Conservation (phyloP, 2,888 invertebrate genomes). For the Lamellibrachia columna region DNA sequence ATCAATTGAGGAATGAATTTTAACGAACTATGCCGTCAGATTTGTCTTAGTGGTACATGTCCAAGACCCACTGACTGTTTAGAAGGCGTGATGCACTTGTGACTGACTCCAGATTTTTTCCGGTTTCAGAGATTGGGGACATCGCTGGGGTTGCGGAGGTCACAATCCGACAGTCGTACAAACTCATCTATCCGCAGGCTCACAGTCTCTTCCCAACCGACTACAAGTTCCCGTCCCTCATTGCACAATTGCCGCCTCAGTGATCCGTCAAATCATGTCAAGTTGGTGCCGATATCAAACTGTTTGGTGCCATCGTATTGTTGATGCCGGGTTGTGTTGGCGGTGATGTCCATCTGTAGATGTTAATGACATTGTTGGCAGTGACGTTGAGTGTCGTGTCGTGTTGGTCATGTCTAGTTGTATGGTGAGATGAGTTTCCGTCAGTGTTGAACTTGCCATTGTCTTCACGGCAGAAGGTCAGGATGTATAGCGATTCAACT, state of each 20-base stretch:
- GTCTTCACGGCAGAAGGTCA: neutral
- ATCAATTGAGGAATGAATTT: too few species aligned
- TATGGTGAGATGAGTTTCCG: neutral
- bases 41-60: neutral
- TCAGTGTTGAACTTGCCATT: neutral
- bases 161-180: constrained; percentile 96
- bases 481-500: neutral
- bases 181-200: constrained; percentile 95
- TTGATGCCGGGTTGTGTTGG: neutral
- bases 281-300: neutral
- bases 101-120: neutral
- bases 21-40: too few species aligned
- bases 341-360: neutral
- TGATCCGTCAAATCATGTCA: constrained; percentile 20
- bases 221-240: constrained; percentile 93
- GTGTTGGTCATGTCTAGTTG: neutral
- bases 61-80: constrained; percentile 19
- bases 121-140: constrained; percentile 86
- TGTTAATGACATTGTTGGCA: neutral
- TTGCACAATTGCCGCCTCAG: constrained; percentile 83
- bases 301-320: neutral
- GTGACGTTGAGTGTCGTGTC: neutral
- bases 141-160: constrained; percentile 98
- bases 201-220: constrained; percentile 92
- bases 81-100: neutral